Conservation (phyloP, 2,797 vertebrate species). For the Huso huso region DNA sequence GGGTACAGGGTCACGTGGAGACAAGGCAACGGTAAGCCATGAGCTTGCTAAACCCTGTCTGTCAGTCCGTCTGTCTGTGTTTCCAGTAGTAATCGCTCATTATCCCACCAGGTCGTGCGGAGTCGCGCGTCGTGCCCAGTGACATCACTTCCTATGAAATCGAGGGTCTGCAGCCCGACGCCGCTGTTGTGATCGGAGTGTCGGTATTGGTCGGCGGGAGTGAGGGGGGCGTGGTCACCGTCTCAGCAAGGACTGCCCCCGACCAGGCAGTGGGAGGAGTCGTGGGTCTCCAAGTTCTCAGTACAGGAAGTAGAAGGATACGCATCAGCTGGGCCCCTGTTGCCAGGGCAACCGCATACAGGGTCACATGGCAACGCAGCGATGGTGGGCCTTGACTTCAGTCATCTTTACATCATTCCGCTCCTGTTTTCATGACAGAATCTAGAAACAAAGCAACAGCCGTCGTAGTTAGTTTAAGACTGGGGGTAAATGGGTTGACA, state of each 20-base stretch:
- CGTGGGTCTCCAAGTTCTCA: slow-evolving; percentile 43
- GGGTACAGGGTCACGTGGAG: slow-evolving; percentile 65
- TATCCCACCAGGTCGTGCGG: slow-evolving; percentile 42
- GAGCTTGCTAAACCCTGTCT: slow-evolving; percentile 2
- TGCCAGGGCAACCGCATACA: slow-evolving; percentile 57
- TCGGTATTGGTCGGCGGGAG: slow-evolving; percentile 41
- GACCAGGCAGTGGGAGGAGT: slow-evolving; percentile 28
- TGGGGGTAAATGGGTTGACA: too few relatives aligned
- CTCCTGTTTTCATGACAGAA: too few relatives aligned
- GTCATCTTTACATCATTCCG: background rate
- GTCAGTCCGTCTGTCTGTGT: background rate
- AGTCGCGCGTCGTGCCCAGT: slow-evolving; percentile 36
- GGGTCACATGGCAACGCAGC: slow-evolving; percentile 52
- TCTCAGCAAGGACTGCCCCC: slow-evolving; percentile 51
- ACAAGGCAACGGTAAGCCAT: slow-evolving; percentile 55
- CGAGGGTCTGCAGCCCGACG: slow-evolving; percentile 57
- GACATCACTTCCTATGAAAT: slow-evolving; percentile 43
- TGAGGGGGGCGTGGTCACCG: slow-evolving; percentile 43
- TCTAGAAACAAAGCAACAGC: too few relatives aligned
- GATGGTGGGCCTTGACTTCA: slow-evolving; percentile 39
- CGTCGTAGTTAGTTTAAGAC: too few relatives aligned
- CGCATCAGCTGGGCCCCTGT: slow-evolving; percentile 47
- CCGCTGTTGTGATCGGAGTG: slow-evolving; percentile 47
- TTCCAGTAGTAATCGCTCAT: background rate
- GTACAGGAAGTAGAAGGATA: slow-evolving; percentile 42